Percentiles rank a stretch among this genome's conserved stretches.
Evolutionary conservation across 2,113 vertebrate species (phyloP).

Genomic region (Calidris pugnax): DNA sequence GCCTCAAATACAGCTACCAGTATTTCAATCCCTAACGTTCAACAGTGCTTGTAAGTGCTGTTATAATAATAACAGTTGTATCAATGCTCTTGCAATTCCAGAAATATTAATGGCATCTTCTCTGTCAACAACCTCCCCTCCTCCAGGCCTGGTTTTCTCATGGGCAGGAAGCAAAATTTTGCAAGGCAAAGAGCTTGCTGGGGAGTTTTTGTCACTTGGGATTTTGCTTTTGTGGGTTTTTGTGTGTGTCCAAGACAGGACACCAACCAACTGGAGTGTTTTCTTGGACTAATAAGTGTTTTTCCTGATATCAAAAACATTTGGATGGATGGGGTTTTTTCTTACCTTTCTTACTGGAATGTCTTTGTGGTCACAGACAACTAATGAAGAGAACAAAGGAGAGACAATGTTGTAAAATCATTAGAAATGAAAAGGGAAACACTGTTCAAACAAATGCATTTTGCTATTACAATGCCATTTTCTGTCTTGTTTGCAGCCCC

Average conservation of each 20-base stretch:
- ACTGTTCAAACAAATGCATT: constrained; percentile 46
- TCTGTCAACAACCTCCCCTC: constrained; percentile 40
- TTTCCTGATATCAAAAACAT: constrained; percentile 14
- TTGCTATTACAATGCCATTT: constrained; percentile 63
- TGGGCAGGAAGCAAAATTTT: constrained; percentile 19
- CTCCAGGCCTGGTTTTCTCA: constrained; percentile 16
- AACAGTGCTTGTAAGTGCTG: constrained; percentile 42
- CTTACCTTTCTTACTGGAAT: constrained; percentile 57
- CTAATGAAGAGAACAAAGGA: constrained; percentile 60
- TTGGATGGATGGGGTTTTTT: background rate
- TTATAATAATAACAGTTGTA: constrained; percentile 41
- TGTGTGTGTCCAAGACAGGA: background rate
- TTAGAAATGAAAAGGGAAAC: constrained; percentile 38
- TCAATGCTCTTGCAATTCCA: constrained; percentile 8
- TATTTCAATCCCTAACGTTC: constrained; percentile 57
- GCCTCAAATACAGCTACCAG: constrained; percentile 38
- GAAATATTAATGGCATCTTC: constrained; percentile 50
- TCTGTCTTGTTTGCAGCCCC: constrained; percentile 61
- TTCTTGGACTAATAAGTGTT: background rate
- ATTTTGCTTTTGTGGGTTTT: constrained; percentile 40
- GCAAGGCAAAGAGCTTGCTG: background rate
- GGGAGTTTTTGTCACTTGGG: background rate
- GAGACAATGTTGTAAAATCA: constrained; percentile 59
- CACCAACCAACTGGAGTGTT: background rate
- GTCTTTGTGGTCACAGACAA: constrained; percentile 37